These are phyloP conservation scores for Probaryconus sp. DNA, from an alignment of 1,140 invertebrate species.

Conservation along the genomic window DNA sequence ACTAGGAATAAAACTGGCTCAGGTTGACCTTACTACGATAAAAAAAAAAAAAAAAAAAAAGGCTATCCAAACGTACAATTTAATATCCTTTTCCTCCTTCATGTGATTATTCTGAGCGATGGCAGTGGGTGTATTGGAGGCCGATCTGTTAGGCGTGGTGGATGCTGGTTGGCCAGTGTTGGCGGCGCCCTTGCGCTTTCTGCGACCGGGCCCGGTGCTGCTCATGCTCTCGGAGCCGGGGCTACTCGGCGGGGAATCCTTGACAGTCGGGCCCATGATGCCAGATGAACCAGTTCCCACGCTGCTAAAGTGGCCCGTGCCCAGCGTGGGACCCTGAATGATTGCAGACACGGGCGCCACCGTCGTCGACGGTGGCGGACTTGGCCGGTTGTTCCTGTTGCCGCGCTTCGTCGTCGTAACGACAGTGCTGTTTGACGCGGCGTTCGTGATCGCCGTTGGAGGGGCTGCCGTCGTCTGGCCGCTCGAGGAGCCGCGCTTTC, in stretches of 20 bases:
- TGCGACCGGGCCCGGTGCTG: constrained; percentile 71
- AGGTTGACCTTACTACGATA: no score
- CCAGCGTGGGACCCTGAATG: constrained; percentile 69
- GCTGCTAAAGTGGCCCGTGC: constrained; percentile 71
- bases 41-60: no score
- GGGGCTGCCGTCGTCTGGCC: constrained; percentile 61
- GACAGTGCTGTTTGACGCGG: constrained; percentile 59
- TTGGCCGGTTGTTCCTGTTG: constrained; percentile 67
- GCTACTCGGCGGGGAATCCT: constrained; percentile 83
- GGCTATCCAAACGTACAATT: constrained; percentile 78
- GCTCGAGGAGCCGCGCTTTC: constrained; percentile 70
- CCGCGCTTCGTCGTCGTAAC: constrained; percentile 70
- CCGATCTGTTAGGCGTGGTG: constrained; percentile 66
- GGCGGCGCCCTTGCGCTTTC: constrained; percentile 76
- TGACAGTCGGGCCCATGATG: constrained; percentile 76
- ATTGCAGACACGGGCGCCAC: constrained; percentile 69
- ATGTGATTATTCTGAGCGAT: constrained; percentile 66
- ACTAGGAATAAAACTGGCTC: no score
- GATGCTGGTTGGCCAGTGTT: constrained; percentile 55
- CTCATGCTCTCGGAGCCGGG: constrained; percentile 81
- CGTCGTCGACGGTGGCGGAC: constrained; percentile 66
- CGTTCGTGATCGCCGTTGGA: constrained; percentile 47
- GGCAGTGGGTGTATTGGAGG: constrained; percentile 73
- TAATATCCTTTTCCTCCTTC: constrained; percentile 81
- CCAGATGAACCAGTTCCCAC: constrained; percentile 63